Percentiles rank a stretch among this genome's conserved stretches.
Evolutionary conservation across 2,797 vertebrate genomes (phyloP).

Genomic region (Muraenolepis orangiensis): DNA sequence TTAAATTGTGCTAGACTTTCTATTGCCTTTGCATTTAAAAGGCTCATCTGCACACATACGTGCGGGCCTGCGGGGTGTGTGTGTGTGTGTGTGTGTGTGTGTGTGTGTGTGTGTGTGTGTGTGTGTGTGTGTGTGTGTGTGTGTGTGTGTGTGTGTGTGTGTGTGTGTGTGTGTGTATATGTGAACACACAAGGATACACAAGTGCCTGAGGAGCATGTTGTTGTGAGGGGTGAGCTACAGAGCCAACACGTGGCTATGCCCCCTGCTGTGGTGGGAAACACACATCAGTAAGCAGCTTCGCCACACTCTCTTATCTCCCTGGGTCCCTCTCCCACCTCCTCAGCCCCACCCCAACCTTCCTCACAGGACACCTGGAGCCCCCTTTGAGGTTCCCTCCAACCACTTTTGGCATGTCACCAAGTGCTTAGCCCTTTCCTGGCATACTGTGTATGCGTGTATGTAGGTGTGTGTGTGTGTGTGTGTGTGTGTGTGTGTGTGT

Average conservation of each 20-base stretch:
- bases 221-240: background rate
- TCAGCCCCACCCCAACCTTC: background rate
- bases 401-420: background rate
- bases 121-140: too few species aligned
- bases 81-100: too few species aligned
- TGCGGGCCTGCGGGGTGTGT: background rate
- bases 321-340: background rate
- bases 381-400: conserved; percentile 1
- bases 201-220: background rate
- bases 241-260: background rate
- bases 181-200: too few species aligned
- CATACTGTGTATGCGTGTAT: background rate
- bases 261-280: background rate
- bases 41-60: background rate
- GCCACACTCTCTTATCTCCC: background rate
- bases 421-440: background rate
- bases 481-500: too few species aligned
- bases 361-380: background rate
- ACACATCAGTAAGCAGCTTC: background rate
- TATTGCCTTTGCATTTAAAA: too few species aligned
- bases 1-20: too few species aligned
- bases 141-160: too few species aligned
- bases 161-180: background rate
- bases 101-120: too few species aligned
- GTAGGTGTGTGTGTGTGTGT: background rate